Conservation (phyloP, 2,797 vertebrate species). For the Scleropages formosus region DNA sequence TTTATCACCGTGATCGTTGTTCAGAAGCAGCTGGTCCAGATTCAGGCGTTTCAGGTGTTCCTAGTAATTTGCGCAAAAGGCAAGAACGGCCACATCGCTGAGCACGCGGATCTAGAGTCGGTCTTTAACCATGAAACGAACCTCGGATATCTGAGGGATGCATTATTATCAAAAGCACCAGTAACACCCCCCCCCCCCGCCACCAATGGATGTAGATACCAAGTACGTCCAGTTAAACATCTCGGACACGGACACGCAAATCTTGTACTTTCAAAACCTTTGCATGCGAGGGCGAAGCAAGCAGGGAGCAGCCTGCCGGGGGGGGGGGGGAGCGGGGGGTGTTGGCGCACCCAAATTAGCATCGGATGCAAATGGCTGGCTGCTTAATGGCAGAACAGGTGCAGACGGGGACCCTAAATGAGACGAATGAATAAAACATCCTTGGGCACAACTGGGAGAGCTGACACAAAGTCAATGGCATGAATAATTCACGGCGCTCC, state of each 20-base stretch:
- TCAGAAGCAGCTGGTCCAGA: too few relatives aligned
- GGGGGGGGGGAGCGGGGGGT: constrained; percentile 50
- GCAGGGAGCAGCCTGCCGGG: constrained; percentile 72
- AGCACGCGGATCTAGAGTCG: background rate
- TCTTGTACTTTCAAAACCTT: constrained; percentile 53
- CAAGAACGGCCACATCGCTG: background rate
- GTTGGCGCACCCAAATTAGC: constrained; percentile 90
- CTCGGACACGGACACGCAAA: background rate
- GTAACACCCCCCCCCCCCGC: too few relatives aligned
- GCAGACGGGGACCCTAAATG: constrained; percentile 91
- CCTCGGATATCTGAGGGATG: background rate
- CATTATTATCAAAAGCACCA: too few relatives aligned
- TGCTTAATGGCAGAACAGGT: constrained; percentile 63
- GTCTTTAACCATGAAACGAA: background rate
- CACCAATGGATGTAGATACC: too few relatives aligned
- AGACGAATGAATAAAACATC: constrained; percentile 99
- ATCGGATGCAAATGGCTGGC: constrained; percentile 88
- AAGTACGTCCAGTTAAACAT: too few relatives aligned
- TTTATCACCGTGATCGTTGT: too few relatives aligned
- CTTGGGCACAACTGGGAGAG: constrained; percentile 81
- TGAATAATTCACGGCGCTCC: constrained; percentile 92
- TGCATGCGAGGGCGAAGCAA: constrained; percentile 84
- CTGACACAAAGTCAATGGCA: constrained; percentile 95
- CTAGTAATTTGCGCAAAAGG: too few relatives aligned
- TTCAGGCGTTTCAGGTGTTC: background rate